Conservation (phyloP, 2,113 vertebrate genomes). For the Proteles cristata region DNA sequence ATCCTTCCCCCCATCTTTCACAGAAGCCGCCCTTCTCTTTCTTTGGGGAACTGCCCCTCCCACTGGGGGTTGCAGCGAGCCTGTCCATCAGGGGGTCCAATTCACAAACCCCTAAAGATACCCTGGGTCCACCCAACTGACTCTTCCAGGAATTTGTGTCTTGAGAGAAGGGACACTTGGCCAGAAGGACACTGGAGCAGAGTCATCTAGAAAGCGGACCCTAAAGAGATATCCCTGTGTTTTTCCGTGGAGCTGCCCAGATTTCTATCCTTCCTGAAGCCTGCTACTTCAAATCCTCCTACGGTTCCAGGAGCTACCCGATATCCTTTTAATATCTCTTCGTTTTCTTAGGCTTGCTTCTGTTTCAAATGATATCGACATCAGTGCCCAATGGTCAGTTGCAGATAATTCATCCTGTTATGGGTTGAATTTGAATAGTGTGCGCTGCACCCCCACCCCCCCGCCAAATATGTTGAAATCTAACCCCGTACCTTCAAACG, state of each 20-base stretch:
- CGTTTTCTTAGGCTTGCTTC: background rate
- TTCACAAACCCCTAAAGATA: background rate
- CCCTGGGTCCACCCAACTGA: background rate
- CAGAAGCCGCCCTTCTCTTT: background rate
- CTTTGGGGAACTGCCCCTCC: background rate
- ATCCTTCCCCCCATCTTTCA: background rate
- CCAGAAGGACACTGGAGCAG: background rate
- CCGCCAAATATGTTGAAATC: background rate
- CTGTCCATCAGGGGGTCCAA: background rate
- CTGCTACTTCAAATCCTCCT: background rate
- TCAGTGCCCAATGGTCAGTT: background rate
- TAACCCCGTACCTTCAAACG: background rate
- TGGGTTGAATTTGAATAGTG: background rate
- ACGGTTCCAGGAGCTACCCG: background rate
- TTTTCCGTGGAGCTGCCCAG: background rate
- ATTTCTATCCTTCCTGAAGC: background rate
- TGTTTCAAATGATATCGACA: background rate
- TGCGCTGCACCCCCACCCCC: no score
- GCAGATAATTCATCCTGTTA: background rate
- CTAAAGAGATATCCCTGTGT: background rate
- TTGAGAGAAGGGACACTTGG: background rate
- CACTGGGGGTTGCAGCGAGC: background rate
- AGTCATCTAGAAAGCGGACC: background rate
- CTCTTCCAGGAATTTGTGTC: background rate
- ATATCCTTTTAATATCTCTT: background rate